phyloP scores from a whole-genome alignment of 2,113 vertebrate genomes.

The Perognathus longimembris region DNA sequence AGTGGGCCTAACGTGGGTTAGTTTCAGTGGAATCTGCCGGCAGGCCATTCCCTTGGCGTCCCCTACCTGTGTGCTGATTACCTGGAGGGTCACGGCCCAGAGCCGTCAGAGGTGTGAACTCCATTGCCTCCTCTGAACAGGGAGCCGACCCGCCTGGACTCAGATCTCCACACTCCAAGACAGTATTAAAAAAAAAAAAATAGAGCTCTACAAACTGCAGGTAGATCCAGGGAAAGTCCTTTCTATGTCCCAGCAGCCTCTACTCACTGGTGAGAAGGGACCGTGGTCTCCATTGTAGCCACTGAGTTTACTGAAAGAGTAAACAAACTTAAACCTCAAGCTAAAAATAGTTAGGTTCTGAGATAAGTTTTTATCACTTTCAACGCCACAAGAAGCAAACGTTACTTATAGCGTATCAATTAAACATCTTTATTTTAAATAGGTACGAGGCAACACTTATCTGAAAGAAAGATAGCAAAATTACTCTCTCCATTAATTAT shows the following conservation, averaged over 20 bases:
- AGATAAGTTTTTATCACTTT: conserved; percentile 4
- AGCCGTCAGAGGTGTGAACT: neutral
- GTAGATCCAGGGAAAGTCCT: neutral
- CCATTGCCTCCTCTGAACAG: neutral
- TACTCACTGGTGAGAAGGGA: neutral
- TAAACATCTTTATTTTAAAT: conserved; percentile 42
- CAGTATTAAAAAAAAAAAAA: neutral
- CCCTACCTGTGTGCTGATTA: neutral
- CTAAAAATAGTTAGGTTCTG: conserved; percentile 44
- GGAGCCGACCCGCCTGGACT: neutral
- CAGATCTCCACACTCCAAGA: neutral
- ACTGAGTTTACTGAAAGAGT: conserved; percentile 32
- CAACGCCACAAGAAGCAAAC: conserved; percentile 44
- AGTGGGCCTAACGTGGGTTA: neutral
- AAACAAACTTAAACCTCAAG: conserved; percentile 27
- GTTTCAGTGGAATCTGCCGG: neutral
- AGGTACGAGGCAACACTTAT: conserved; percentile 18
- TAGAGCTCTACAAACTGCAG: neutral
- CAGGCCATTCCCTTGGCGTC: too few species aligned
- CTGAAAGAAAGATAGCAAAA: conserved; percentile 43
- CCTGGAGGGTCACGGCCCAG: neutral
- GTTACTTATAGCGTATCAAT: neutral
- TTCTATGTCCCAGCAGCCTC: neutral
- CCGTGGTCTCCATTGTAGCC: neutral
- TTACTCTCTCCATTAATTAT: neutral